Evolutionary conservation across 2,113 vertebrate species (phyloP), one percentile per base, ranked within the genome.

Genomic region (Sander lucioperca): DNA sequence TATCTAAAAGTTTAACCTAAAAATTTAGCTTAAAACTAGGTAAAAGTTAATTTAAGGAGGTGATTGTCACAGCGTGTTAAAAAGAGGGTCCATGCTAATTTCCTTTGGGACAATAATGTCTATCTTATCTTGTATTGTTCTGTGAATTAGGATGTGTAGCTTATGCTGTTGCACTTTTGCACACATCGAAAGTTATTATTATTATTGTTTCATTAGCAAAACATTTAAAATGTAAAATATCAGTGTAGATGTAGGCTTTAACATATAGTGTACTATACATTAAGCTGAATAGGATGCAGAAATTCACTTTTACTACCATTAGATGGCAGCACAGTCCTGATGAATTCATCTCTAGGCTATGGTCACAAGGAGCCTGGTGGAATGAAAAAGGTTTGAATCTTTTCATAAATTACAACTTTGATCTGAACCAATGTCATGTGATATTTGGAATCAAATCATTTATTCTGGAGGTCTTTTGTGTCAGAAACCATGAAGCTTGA

Each of bases 301-400:
- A 50, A 18, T 71, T 39, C 12, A 16, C 68, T 25, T 15, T 1
- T 45, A 33, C 18, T n/a, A 21, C 65, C 85, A 87, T 36, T 58
- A 75, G 85, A 64, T 83, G 87, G 77, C 66, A 79, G 62, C 66
- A 47, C 16, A 70, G 6, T 19, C 27, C n/a, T 62, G 4, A 54
- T 43, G 36, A 39, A 61, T 73, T 8, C 2, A 30, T 47, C 4
- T 11, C 1, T 14, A 27, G 45, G 21, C 11, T 15, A 0, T 16
- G 4, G 2, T 23, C 19, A 7, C 48, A 45, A 3, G 15, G 9
- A 33, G 8, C 36, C 4, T 16, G 33, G n/a, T 19, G 16, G 18
- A 66, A 16, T 14, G 47, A 61, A 30, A 45, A 66, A 23, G 27
- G 25, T 65, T 36, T 48, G 9, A 43, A n/a, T 51, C 1, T 18